These are phyloP conservation scores for Allolobophora icterica DNA, from an alignment of 2,888 invertebrate species.

Conservation along the genomic window DNA sequence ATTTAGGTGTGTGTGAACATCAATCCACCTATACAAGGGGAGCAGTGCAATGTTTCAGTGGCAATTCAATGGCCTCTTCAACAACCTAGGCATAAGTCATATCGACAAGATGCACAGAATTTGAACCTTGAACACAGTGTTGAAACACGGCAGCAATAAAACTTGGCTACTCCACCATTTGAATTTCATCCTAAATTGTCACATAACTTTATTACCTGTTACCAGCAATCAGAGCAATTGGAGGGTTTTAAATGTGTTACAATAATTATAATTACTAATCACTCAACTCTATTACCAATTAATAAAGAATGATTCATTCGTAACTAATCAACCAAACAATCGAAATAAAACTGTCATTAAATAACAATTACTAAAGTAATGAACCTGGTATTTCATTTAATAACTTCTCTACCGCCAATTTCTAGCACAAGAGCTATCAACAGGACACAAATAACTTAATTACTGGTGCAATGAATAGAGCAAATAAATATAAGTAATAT, in stretches of 20 bases:
- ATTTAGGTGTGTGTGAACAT: background rate
- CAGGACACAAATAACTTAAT: constrained; percentile 1
- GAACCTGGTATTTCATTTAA: too few relatives aligned
- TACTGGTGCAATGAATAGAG: background rate
- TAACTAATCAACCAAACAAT: background rate
- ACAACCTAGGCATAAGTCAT: background rate
- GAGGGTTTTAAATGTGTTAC: background rate
- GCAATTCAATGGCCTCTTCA: background rate
- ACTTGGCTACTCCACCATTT: background rate
- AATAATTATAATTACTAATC: background rate
- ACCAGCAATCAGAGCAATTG: background rate
- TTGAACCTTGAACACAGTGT: background rate
- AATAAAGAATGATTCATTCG: background rate
- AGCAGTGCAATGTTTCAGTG: background rate
- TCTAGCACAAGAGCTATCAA: background rate
- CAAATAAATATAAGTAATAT: constrained; percentile 13
- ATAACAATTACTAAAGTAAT: background rate
- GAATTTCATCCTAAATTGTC: background rate
- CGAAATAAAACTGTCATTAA: background rate
- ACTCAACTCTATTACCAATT: background rate
- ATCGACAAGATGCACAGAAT: background rate
- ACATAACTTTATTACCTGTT: background rate
- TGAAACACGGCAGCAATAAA: background rate
- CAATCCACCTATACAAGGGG: too few relatives aligned
- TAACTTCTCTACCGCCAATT: background rate